Evolutionary conservation across 2,888 invertebrate species (phyloP).

Genomic region (Drosophila eohydei): DNA sequence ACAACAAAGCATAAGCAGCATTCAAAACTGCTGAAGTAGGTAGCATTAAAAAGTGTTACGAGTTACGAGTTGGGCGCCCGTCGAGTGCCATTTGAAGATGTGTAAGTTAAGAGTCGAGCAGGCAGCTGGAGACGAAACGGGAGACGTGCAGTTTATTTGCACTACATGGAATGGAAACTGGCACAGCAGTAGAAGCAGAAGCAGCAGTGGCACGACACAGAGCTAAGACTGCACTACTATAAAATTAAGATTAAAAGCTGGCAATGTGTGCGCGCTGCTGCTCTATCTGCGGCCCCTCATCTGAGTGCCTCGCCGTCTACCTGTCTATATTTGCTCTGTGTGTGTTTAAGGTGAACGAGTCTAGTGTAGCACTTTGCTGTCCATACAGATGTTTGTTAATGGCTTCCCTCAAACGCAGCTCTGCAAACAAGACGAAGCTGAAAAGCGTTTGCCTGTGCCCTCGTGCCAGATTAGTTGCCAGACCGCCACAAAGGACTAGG

Average conservation of each 20-base stretch:
- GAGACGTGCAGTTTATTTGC: constrained; percentile 27
- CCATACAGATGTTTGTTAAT: constrained; percentile 62
- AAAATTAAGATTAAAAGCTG: constrained; percentile 78
- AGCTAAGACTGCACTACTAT: constrained; percentile 50
- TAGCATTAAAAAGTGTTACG: constrained; percentile 57
- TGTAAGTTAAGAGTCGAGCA: constrained; percentile 3
- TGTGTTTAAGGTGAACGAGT: constrained; percentile 56
- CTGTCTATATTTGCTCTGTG: constrained; percentile 28
- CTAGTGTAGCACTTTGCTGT: constrained; percentile 48
- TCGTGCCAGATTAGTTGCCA: constrained; percentile 61
- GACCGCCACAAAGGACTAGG: constrained; percentile 57
- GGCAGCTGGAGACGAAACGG: not conserved
- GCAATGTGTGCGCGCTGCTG: constrained; percentile 34
- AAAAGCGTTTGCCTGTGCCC: constrained; percentile 22
- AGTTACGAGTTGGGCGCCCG: constrained; percentile 16
- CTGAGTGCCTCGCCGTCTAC: not conserved
- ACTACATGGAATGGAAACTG: constrained; percentile 12
- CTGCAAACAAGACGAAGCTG: constrained; percentile 25
- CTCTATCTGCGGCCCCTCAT: not conserved
- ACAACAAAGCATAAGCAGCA: constrained; percentile 24
- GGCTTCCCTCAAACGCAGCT: constrained; percentile 41
- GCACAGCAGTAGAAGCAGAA: constrained; percentile 17
- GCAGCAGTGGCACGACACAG: constrained; percentile 1
- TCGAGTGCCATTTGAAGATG: constrained; percentile 15
- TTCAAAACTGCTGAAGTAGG: constrained; percentile 40